Evolutionary conservation across 2,797 vertebrate species (phyloP).

Genomic region (Hybognathus amarus): DNA sequence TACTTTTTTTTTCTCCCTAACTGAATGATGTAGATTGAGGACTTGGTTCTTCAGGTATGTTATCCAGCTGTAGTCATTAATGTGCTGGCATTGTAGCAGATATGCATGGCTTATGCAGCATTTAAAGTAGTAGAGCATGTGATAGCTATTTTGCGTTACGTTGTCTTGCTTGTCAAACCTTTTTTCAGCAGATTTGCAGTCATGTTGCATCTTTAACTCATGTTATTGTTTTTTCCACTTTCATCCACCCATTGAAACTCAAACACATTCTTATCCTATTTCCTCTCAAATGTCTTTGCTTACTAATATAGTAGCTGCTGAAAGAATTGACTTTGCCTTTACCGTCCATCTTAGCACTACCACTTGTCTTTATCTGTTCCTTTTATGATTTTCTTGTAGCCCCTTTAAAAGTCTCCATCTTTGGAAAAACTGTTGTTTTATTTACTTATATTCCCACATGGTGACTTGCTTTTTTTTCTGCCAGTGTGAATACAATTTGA

Average conservation of each 20-base stretch:
- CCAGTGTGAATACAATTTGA: not conserved
- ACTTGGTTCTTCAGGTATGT: conserved; percentile 84
- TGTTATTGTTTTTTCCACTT: conserved; percentile 29
- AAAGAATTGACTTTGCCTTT: conserved; percentile 57
- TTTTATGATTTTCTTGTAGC: not conserved
- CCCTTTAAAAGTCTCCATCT: not conserved
- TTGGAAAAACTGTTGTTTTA: not conserved
- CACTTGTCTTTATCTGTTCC: not conserved
- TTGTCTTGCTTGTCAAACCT: not conserved
- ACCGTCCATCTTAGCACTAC: not conserved
- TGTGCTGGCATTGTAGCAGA: conserved; percentile 51
- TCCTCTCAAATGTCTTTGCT: conserved; percentile 62
- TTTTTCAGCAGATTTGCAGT: not conserved
- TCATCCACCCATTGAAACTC: not conserved
- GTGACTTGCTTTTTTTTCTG: not conserved
- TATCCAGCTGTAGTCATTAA: conserved; percentile 58
- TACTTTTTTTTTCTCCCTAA: conserved; percentile 53
- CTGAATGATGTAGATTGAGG: conserved; percentile 82
- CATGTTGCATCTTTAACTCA: not conserved
- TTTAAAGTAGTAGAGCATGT: conserved; percentile 14
- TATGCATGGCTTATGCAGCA: conserved; percentile 66
- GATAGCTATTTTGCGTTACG: not conserved
- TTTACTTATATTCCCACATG: too few species aligned
- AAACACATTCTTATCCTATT: not conserved
- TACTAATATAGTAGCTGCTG: conserved; percentile 56